Evolutionary conservation across 2,888 invertebrate species (phyloP).

Genomic region (Gymnoscelis rufifasciata): DNA sequence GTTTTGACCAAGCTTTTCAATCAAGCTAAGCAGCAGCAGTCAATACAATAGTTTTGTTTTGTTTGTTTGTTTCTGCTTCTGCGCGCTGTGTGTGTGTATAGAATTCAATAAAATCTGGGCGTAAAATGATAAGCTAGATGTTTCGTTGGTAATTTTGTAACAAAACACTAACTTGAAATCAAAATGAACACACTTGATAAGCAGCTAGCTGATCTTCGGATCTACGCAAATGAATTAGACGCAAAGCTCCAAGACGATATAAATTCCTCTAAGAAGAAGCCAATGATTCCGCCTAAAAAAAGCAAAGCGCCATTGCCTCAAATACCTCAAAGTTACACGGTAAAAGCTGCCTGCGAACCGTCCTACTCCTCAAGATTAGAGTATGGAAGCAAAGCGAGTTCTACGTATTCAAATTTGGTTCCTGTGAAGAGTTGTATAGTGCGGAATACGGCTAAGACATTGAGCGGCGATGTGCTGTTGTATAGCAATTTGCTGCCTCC

Average conservation of each 20-base stretch:
- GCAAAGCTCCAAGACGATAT: conserved; percentile 73
- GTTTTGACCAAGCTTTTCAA: neutral
- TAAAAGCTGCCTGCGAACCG: conserved; percentile 86
- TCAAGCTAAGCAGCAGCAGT: neutral
- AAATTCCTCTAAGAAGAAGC: conserved; percentile 69
- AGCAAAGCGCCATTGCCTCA: conserved; percentile 68
- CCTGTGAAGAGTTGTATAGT: conserved; percentile 76
- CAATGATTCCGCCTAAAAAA: conserved; percentile 71
- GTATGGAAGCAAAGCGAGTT: conserved; percentile 66
- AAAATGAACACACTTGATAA: conserved; percentile 70
- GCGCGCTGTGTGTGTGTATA: neutral
- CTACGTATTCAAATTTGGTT: conserved; percentile 71
- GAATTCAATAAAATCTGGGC: conserved; percentile 12
- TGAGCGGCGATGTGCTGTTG: conserved; percentile 67
- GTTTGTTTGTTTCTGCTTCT: neutral
- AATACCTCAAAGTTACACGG: conserved; percentile 88
- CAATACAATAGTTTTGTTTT: neutral
- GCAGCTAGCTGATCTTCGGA: conserved; percentile 68
- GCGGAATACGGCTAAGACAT: conserved; percentile 57
- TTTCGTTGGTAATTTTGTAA: neutral
- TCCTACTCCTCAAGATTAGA: conserved; percentile 87
- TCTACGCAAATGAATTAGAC: conserved; percentile 72
- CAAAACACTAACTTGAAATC: conserved; percentile 5
- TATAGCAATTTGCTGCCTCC: conserved; percentile 73
- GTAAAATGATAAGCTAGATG: neutral